phyloP scores from a whole-genome alignment of 1,140 invertebrate species.

The Sitophilus oryzae region DNA sequence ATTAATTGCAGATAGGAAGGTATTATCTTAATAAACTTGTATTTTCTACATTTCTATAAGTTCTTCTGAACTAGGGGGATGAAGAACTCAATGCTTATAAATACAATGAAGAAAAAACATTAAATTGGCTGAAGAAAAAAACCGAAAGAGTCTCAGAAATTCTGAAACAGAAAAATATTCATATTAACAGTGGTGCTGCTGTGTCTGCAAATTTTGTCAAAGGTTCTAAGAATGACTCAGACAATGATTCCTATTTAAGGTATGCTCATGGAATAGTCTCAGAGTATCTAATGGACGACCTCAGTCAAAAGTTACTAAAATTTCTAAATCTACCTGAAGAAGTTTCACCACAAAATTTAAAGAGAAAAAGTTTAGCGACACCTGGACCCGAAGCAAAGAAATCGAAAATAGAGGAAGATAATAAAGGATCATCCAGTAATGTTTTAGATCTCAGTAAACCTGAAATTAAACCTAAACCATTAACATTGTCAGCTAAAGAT shows the following conservation, averaged over 20 bases:
- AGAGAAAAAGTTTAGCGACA: slow-evolving; percentile 50
- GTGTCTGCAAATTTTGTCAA: slow-evolving; percentile 65
- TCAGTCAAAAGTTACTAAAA: slow-evolving; percentile 54
- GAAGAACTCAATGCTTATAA: slow-evolving; percentile 67
- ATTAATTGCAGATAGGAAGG: slow-evolving; percentile 60
- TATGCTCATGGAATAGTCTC: slow-evolving; percentile 64
- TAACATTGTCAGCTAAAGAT: slow-evolving; percentile 56
- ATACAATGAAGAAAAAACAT: slow-evolving; percentile 68
- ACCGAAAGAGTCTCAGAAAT: slow-evolving; percentile 56
- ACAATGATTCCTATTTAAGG: slow-evolving; percentile 56
- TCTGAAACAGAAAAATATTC: slow-evolving; percentile 61
- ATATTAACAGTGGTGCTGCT: slow-evolving; percentile 59
- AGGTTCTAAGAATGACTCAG: slow-evolving; percentile 30
- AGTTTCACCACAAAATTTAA: slow-evolving; percentile 46
- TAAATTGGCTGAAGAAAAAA: slow-evolving; percentile 66
- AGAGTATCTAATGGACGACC: slow-evolving; percentile 62
- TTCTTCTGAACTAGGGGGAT: slow-evolving; percentile 53
- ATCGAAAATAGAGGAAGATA: slow-evolving; percentile 37
- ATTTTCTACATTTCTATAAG: slow-evolving; percentile 16
- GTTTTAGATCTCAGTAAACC: slow-evolving; percentile 38
- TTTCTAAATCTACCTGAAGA: slow-evolving; percentile 58
- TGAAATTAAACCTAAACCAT: slow-evolving; percentile 44
- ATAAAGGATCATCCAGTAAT: slow-evolving; percentile 28
- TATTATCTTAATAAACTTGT: slow-evolving; percentile 32
- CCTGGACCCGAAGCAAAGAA: slow-evolving; percentile 42